Conservation (phyloP, 2,797 vertebrate species). For the Heliangelus exortis region DNA sequence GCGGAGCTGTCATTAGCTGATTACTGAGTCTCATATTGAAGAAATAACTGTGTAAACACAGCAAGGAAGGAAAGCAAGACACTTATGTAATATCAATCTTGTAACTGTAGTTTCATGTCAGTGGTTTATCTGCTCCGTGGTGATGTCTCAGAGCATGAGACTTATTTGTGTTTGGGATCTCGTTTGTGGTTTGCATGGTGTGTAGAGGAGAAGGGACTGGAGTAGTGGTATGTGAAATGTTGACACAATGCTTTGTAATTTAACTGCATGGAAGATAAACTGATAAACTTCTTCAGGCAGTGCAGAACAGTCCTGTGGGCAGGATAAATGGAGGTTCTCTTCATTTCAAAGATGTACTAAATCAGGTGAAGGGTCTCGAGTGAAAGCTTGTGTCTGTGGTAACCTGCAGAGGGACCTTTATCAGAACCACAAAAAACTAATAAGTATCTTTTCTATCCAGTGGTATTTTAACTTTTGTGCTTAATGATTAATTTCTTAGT, state of each 20-base stretch:
- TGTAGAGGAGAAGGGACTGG: neutral
- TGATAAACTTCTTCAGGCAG: neutral
- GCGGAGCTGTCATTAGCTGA: neutral
- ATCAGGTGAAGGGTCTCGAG: neutral
- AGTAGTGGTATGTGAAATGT: neutral
- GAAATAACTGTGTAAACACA: neutral
- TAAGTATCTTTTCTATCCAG: accelerated
- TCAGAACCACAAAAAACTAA: neutral
- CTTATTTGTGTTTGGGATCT: neutral
- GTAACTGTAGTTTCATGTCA: neutral
- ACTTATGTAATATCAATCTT: neutral
- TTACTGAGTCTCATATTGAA: neutral
- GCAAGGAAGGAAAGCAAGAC: neutral
- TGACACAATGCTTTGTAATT: neutral
- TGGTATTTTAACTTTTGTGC: neutral
- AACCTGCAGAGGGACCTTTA: neutral
- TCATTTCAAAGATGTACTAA: neutral
- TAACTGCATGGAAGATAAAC: neutral
- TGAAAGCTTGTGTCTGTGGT: neutral
- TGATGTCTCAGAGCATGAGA: neutral
- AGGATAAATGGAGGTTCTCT: neutral
- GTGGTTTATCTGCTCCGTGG: neutral
- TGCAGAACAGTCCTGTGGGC: neutral
- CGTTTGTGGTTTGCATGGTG: neutral
- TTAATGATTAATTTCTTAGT: neutral